These are phyloP conservation scores for Terebella lapidaria DNA, from an alignment of 2,888 invertebrate species.

Conservation along the genomic window DNA sequence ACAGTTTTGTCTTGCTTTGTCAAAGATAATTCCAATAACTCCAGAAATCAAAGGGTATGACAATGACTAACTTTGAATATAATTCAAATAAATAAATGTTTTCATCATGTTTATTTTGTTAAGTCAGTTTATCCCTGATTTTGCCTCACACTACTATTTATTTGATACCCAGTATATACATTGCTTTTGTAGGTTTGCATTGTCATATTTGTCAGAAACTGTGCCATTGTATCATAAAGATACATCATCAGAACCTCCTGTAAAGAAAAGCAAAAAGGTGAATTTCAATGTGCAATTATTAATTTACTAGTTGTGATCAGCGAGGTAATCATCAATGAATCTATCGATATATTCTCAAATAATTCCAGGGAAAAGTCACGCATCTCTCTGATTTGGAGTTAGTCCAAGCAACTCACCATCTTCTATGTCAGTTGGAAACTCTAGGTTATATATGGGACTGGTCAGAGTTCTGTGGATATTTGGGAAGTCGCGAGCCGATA, in stretches of 20 bases:
- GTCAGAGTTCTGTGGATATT: neutral
- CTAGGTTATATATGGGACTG: neutral
- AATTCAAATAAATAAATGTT: too few species aligned
- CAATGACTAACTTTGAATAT: neutral
- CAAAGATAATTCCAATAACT: neutral
- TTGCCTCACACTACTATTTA: neutral
- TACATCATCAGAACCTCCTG: neutral
- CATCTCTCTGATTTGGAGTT: too few species aligned
- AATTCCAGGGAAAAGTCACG: too few species aligned
- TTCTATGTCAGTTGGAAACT: too few species aligned
- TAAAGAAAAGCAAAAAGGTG: neutral
- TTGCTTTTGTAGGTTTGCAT: neutral
- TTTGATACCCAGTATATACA: neutral
- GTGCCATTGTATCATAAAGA: neutral
- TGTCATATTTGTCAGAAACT: neutral
- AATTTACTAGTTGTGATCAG: neutral
- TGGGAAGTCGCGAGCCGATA: neutral
- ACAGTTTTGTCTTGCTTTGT: neutral
- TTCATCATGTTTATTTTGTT: neutral
- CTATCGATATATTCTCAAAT: too few species aligned
- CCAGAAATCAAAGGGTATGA: slow-evolving; percentile 1
- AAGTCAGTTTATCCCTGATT: neutral
- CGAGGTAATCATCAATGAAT: too few species aligned
- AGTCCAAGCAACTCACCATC: too few species aligned
- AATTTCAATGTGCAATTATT: neutral